Evolutionary conservation across 1,140 invertebrate species (phyloP), one percentile per base, ranked within the genome.

Genomic region (Drosophila melanica): DNA sequence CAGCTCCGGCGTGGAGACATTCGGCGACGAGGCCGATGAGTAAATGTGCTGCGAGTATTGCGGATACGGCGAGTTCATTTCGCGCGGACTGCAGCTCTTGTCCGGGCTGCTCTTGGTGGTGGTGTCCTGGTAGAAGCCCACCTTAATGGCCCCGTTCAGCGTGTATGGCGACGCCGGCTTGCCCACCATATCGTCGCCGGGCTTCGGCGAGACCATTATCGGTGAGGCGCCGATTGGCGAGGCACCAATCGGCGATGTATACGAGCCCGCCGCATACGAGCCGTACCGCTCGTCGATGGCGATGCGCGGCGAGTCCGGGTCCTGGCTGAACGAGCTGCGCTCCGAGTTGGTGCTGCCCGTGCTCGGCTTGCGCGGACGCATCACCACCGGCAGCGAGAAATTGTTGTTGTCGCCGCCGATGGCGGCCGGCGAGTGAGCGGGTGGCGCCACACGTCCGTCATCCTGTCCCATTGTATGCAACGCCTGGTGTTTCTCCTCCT

Each of bases 121-220:
- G 1, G 95, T 96, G 72, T 96, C 95, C 92, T 96, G 95, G 90
- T 96, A 96, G 82, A 96, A 96, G 3, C 95, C 95, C 39, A 95
- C 95, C 67, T 95, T 93, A 3, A 96, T 95, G 16, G 95, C 94
- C 2, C 95, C 95, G 90, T 95, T 95, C 16, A 95, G 93, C 6
- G 95, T 94, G 79, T 94, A 94, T 0, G 95, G 94, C 47, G 95
- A 94, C 2, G 94, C 93, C 8, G 80, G 85, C 75, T 95, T 95
- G 66, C 93, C 94, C 69, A 94, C 94, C 70, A 94, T 93, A 6
- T 92, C 92, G 41, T 92, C 92, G 41, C 93, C 93, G 0, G 92
- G 93, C 73, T 93, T 92, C 0, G 94, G 94, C 0, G 94, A 94
- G 0, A 94, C 94, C 90, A 93, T 93, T 4, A 93, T 91, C 6